A percentile compares a stretch with the other conserved stretches of the same genome.
phyloP scores from a whole-genome alignment of 1,140 invertebrate genomes.

The Drepana arcuata region DNA sequence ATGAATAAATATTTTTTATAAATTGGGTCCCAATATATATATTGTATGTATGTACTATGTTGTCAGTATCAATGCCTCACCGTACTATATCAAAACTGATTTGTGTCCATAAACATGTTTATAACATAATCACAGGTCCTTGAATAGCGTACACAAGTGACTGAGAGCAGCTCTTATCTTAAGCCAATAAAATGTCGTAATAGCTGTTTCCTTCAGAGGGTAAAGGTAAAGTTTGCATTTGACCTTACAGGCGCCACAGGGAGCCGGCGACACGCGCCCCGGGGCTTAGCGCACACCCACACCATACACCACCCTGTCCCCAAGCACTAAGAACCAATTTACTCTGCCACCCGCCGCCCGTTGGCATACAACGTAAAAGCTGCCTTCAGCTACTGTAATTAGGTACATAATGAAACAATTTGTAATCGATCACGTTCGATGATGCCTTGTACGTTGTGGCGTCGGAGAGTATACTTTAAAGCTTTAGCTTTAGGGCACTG shows the following conservation, averaged over 20 bases:
- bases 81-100: too few relatives aligned
- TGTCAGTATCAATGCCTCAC: too few relatives aligned
- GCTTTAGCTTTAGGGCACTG: slow-evolving; percentile 11
- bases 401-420: slow-evolving; percentile 42
- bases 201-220: slow-evolving; percentile 18
- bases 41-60: too few relatives aligned
- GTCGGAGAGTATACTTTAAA: slow-evolving; percentile 21
- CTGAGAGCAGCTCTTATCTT: slow-evolving; percentile 19
- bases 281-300: slow-evolving; percentile 7
- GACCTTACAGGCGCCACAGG: slow-evolving; percentile 24
- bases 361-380: slow-evolving; percentile 24
- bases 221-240: slow-evolving; percentile 38
- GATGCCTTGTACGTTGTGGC: slow-evolving; percentile 7
- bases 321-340: slow-evolving; percentile 27
- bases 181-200: slow-evolving; percentile 29
- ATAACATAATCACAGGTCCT: slow-evolving; percentile 12
- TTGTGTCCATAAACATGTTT: slow-evolving; percentile 12
- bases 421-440: slow-evolving; percentile 35
- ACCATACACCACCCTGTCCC: slow-evolving; percentile 24
- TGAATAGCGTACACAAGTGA: slow-evolving; percentile 14
- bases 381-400: slow-evolving; percentile 41
- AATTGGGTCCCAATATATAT: too few relatives aligned
- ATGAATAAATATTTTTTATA: too few relatives aligned
- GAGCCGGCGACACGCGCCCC: slow-evolving; percentile 8
- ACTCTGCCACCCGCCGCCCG: slow-evolving; percentile 5